Evolutionary conservation across 1,140 invertebrate species (phyloP), one percentile per base, ranked within the genome.

Genomic region (Adoxophyes honmai): DNA sequence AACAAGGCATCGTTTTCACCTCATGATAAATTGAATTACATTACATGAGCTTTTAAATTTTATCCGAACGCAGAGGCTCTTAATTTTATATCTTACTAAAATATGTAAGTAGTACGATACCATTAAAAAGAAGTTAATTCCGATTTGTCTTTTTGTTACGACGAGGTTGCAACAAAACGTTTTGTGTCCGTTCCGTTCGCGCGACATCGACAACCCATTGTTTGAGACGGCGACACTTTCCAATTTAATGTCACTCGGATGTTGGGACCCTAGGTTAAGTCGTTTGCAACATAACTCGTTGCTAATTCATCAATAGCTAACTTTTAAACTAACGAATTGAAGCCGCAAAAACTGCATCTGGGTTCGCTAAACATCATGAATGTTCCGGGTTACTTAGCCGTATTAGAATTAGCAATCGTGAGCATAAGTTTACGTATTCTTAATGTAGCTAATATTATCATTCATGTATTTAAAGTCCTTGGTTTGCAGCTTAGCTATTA

Each of bases 161-260:
- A 28, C 21, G 6, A 28, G 2, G 42, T 48, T 48, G 28, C 42
- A 18, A 48, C 21, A 48, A 48, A 48, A 48, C n/a, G 42, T 21
- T 48, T 48, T 48, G 39, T 44, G 21, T 48, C 21, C 6, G 42
- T 48, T 33, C 21, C 21, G 21, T 28, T 28, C 21, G 21, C 21
- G 21, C 21, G 21, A 28, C 21, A 48, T 21, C 42, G 14, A 48
- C 39, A 18, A 21, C 39, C 42, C 42, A 48, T 48, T 48, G 42
- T 48, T 48, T 6, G 18, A 18, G 14, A 48, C 10, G 11, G 42
- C 18, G 42, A 48, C 21, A 48, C 42, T 48, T 48, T 48, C 21
- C 42, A 48, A 48, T 48, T 48, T 48, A 33, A 48, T 48, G 42
- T 28, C 21, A 48, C 21, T 48, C 42, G 18, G 42, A 48, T 48